Percentiles rank a stretch among this genome's conserved stretches.
These are phyloP conservation scores for Dendrocincla fuliginosa DNA, from an alignment of 2,797 vertebrate species.

Conservation along the genomic window DNA sequence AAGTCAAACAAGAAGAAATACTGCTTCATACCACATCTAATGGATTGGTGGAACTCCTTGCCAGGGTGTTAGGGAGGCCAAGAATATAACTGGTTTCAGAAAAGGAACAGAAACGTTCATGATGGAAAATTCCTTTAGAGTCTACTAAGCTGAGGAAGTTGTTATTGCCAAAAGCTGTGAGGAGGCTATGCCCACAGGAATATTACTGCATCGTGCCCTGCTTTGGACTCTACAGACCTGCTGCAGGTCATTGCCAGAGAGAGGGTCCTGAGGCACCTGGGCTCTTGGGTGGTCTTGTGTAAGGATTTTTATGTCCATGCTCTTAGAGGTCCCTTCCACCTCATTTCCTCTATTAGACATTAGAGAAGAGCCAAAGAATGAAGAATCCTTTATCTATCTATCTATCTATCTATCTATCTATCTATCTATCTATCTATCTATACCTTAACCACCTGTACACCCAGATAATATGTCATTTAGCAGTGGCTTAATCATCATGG, in stretches of 20 bases:
- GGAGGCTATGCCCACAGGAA: neutral
- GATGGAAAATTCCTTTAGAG: slow-evolving; percentile 12
- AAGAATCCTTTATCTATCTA: neutral
- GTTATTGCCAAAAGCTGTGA: neutral
- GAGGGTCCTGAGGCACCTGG: neutral
- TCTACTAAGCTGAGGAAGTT: neutral
- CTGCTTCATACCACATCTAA: slow-evolving; percentile 50
- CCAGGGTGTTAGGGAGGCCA: neutral
- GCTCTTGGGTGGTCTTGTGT: neutral
- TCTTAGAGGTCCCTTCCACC: neutral
- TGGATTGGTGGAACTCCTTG: slow-evolving; percentile 27
- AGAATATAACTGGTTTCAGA: slow-evolving; percentile 14
- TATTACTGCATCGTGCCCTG: neutral
- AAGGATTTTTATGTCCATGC: neutral
- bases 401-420: neutral
- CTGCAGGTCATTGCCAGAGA: neutral
- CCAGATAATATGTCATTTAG: neutral
- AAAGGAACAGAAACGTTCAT: slow-evolving; percentile 5
- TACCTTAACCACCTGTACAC: neutral
- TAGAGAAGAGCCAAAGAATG: neutral
- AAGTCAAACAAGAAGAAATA: slow-evolving; percentile 27
- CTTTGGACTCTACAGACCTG: neutral
- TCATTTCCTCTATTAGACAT: neutral
- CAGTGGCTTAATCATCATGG: neutral
- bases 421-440: neutral